These are phyloP conservation scores for Fratercula arctica DNA, from an alignment of 2,797 vertebrate species.

Conservation along the genomic window DNA sequence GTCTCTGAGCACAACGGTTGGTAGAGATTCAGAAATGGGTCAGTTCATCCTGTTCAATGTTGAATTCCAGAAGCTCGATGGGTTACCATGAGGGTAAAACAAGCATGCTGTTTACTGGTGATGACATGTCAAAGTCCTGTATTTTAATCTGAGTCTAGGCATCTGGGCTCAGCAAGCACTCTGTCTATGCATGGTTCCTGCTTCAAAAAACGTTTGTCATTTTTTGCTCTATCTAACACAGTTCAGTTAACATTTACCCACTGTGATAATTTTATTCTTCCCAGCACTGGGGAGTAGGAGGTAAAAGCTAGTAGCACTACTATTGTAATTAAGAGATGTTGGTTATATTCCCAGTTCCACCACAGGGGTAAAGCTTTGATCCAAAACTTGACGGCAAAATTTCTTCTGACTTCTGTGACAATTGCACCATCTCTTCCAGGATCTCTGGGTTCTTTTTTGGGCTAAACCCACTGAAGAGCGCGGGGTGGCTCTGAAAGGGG, in stretches of 20 bases:
- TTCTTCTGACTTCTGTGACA: neutral
- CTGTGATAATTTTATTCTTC: neutral
- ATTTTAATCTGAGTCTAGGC: neutral
- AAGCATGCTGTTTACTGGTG: neutral
- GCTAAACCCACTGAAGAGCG: fast-evolving
- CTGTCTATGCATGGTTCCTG: neutral
- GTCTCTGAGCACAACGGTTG: neutral
- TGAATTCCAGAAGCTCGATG: neutral
- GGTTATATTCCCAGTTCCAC: neutral
- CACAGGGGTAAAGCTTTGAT: neutral
- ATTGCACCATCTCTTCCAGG: neutral
- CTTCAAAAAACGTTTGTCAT: neutral
- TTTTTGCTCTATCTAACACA: neutral
- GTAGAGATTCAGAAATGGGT: neutral
- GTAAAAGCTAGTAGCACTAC: neutral
- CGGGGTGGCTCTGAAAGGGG: neutral
- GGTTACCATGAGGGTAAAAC: neutral
- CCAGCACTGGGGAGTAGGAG: neutral
- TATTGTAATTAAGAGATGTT: neutral
- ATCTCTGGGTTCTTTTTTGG: neutral
- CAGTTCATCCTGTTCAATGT: neutral
- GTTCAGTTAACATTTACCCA: neutral
- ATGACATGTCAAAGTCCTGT: neutral
- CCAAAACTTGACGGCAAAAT: neutral
- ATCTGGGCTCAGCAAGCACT: neutral